Conservation (phyloP, 2,888 invertebrate species). For the Aspidiotus destructor region DNA sequence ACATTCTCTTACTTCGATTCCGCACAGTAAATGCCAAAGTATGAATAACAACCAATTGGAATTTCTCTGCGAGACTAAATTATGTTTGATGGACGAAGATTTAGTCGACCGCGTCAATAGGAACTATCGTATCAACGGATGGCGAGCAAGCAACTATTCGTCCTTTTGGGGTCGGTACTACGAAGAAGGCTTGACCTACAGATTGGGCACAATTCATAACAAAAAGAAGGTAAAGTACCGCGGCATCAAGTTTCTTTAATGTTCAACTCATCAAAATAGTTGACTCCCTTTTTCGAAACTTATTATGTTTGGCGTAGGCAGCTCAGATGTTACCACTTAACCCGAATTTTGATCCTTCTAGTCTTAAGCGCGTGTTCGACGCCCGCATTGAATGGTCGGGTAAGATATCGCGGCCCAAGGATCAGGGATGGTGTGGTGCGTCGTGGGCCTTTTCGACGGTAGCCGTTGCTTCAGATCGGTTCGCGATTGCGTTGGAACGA, state of each 20-base stretch:
- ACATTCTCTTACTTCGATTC: not conserved
- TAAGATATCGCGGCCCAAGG: constrained; percentile 54
- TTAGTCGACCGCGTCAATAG: constrained; percentile 59
- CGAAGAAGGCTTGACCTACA: constrained; percentile 64
- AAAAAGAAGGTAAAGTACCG: not conserved
- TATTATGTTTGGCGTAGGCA: constrained; percentile 40
- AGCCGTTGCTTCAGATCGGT: constrained; percentile 67
- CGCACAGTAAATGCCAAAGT: constrained; percentile 43
- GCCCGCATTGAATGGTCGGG: constrained; percentile 63
- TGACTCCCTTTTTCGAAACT: not conserved
- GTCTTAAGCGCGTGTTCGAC: constrained; percentile 65
- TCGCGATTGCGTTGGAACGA: constrained; percentile 52
- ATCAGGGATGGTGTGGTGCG: constrained; percentile 63
- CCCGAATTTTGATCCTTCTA: constrained; percentile 50
- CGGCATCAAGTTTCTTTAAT: not conserved
- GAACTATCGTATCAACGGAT: constrained; percentile 48
- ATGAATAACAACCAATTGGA: constrained; percentile 41
- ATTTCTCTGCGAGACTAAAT: constrained; percentile 55
- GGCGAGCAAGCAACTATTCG: constrained; percentile 72
- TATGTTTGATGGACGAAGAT: constrained; percentile 67
- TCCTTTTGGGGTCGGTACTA: constrained; percentile 75
- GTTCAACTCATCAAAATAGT: not conserved
- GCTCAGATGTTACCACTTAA: constrained; percentile 52
- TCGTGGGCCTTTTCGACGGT: constrained; percentile 90
- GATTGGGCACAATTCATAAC: constrained; percentile 56